Conservation (phyloP, 2,888 invertebrate species). For the Chelonus formosanus region DNA sequence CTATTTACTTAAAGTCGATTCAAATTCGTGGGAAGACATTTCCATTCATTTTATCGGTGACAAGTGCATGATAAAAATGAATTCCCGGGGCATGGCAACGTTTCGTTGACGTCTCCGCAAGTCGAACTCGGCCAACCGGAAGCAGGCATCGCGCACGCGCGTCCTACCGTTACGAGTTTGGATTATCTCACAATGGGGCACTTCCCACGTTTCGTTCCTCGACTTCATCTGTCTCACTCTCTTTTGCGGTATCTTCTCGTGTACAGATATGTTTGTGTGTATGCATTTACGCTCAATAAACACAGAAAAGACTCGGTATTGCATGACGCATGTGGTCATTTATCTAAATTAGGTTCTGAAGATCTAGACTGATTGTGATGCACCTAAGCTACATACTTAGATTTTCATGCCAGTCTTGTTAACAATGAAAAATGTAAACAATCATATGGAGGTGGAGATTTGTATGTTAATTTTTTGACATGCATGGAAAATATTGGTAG, state of each 20-base stretch:
- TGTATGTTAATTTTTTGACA: no score
- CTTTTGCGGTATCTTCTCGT: conserved; percentile 6
- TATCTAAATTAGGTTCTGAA: conserved; percentile 36
- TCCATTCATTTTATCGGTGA: conserved; percentile 4
- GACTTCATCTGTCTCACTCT: background rate
- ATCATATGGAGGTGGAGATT: no score
- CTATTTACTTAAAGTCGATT: no score
- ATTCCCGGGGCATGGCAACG: conserved; percentile 11
- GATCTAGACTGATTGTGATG: conserved; percentile 3
- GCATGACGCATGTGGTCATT: conserved; percentile 36
- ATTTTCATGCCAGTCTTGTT: no score
- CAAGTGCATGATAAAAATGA: conserved; percentile 6
- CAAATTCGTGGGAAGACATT: conserved; percentile 10
- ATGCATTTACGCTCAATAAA: conserved; percentile 35
- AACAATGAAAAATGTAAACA: no score
- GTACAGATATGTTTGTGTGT: conserved; percentile 27
- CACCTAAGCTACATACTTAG: conserved; percentile 1
- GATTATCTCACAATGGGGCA: conserved; percentile 54
- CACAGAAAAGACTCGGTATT: conserved; percentile 30
- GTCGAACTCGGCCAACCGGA: conserved; percentile 51
- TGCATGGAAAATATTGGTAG: no score
- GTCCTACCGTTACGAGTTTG: conserved; percentile 49
- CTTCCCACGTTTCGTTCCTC: conserved; percentile 53
- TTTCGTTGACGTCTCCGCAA: conserved; percentile 26
- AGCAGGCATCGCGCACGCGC: conserved; percentile 47